Evolutionary conservation across 2,888 invertebrate species (phyloP), one percentile per base, ranked within the genome.

Genomic region (Villa cingulata): DNA sequence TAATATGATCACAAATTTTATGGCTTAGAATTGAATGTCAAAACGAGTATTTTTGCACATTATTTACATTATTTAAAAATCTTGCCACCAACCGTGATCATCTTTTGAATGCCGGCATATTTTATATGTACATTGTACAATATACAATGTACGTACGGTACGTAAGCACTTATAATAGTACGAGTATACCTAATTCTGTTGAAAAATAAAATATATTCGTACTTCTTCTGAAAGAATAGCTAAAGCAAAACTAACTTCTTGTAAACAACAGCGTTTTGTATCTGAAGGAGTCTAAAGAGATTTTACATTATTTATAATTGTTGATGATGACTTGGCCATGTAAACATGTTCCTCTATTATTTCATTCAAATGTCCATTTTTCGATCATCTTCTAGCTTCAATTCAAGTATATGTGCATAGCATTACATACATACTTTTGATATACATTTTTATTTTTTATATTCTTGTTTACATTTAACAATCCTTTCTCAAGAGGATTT

Each of bases 321-420:
- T 42, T 46, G 46, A 46, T 46, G 46, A 46, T 46, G 46, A 37
- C 41, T 55, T 52, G 50, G 52, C 51, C 51, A 51, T 53, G 48
- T 48, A 51, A 52, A 49, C 52, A 49, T 49, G 52, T 48, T 55
- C 53, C 53, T 51, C 52, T 53, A 55, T 55, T 55, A 55, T 51
- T 52, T 55, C 54, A 55, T 55, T 55, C 54, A 55, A 55, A 54
- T 54, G 53, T 55, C 55, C 51, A 47, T 50, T 53, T 52, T 37
- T 19, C 27, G 15, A 37, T 37, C 37, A 37, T 34, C 29, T 45
- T 7, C 7, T 23, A 4, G 5, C 23, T 23, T 23, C 23, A 23
- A 7, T 23, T 23, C 7, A 7, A 23, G 7, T 23, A n/a, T n/a
- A n/a, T n/a, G n/a, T n/a, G n/a, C n/a, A n/a, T n/a, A n/a, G 23